Evolutionary conservation across 2,888 invertebrate species (phyloP), one percentile per base, ranked within the genome.

Genomic region (Yponomeuta plumbellus): DNA sequence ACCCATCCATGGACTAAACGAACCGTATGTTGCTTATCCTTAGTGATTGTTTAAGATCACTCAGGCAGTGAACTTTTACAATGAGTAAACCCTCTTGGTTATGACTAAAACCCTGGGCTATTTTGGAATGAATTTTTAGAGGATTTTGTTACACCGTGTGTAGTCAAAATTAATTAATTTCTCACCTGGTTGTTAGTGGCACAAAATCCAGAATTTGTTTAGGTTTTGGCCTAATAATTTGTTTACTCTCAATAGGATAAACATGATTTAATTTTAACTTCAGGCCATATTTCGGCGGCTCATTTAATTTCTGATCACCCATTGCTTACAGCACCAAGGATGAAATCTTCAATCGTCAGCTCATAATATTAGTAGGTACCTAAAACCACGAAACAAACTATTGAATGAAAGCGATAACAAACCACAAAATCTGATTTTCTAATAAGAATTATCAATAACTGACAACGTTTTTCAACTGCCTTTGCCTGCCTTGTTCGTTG

Each of bases 251-350:
- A 76, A 96, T 93, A 0, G 95, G 94, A 88, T 93, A 96, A 71
- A 92, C 92, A 87, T 96, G 95, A 82, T 96, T 92, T 72, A 97
- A 90, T 71, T 91, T 92, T n/a, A 96, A 86, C 82, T 95, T 96
- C 71, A 96, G 91, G 13, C 96, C 96, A 77, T 92, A 93, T 69
- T 93, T 92, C 20, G 96, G 93, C 57, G 89, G 92, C 69, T 77
- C 87, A 71, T 85, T 83, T 57, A 81, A 70, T 13, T 70, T 72
- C 17, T 71, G 68, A 71, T 75, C 69, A 34, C 23, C 26, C 21
- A 34, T 23, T 17, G 17, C n/a, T 61, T 61, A 17, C 34, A 26
- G 44, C 17, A 8, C 44, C 44, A 17, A 52, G 44, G 44, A 52
- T 17, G 44, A 17, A 52, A 3, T 34, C 17, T 52, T 52, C 44